phyloP scores from a whole-genome alignment of 2,113 vertebrate genomes.

The Coregonus clupeaformis region DNA sequence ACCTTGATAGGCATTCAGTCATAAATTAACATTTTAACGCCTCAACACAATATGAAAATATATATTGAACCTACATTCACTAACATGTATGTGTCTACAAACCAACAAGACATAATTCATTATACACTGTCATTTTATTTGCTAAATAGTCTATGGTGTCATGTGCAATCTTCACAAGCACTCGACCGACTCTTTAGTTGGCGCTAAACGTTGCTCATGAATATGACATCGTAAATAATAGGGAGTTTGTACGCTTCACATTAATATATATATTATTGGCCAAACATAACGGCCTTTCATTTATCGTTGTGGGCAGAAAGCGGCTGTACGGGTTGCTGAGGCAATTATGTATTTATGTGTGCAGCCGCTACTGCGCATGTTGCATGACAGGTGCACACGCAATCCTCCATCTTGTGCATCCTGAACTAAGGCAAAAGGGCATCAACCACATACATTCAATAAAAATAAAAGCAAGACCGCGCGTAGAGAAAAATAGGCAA shows the following conservation, averaged over 20 bases:
- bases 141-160: too few relatives aligned
- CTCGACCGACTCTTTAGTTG: too few relatives aligned
- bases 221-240: too few relatives aligned
- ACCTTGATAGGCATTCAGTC: too few relatives aligned
- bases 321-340: conserved; percentile 57
- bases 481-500: not conserved
- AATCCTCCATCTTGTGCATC: conserved; percentile 79
- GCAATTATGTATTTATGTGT: conserved; percentile 9
- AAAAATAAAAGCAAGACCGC: not conserved
- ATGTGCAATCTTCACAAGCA: too few relatives aligned
- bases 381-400: conserved; percentile 74
- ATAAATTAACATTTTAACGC: too few relatives aligned
- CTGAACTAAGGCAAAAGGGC: conserved; percentile 66
- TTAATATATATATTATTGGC: conserved; percentile 3
- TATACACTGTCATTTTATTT: too few relatives aligned
- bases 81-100: too few relatives aligned
- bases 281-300: conserved; percentile 35
- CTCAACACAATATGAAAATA: too few relatives aligned
- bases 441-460: conserved; percentile 43
- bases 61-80: too few relatives aligned
- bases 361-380: conserved; percentile 74
- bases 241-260: conserved; percentile 22
- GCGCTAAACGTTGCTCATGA: too few relatives aligned
- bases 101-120: too few relatives aligned
- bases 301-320: conserved; percentile 34